These are phyloP conservation scores for Plebejus anna DNA, from an alignment of 2,888 invertebrate species.

Conservation along the genomic window DNA sequence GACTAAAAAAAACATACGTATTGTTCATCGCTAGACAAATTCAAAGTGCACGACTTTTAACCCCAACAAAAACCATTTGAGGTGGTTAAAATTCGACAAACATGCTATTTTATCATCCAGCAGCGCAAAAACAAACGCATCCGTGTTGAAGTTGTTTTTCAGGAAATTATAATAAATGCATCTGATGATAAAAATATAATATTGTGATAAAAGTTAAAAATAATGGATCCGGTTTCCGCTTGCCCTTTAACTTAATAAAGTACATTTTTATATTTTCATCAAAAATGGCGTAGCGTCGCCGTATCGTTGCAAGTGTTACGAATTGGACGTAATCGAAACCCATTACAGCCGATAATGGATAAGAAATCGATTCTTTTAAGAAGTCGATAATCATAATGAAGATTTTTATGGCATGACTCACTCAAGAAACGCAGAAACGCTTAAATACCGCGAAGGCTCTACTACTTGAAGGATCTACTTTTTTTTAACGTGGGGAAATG, in stretches of 20 bases:
- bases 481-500: too few species aligned
- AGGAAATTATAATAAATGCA: slow-evolving; percentile 23
- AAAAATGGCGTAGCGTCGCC: slow-evolving; percentile 18
- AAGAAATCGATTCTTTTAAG: slow-evolving; percentile 13
- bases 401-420: slow-evolving; percentile 8
- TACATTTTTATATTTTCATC: slow-evolving; percentile 7
- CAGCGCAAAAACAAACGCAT: background rate
- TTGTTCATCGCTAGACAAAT: background rate
- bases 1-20: background rate
- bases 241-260: slow-evolving; percentile 14
- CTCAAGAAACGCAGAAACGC: background rate
- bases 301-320: slow-evolving; percentile 23
- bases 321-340: slow-evolving; percentile 22
- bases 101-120: slow-evolving; percentile 19
- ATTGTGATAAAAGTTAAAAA: slow-evolving; percentile 23
- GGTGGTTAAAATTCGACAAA: background rate
- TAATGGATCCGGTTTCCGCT: slow-evolving; percentile 25
- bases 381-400: background rate
- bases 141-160: background rate
- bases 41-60: background rate
- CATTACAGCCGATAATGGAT: slow-evolving; percentile 19
- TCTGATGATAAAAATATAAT: slow-evolving; percentile 5
- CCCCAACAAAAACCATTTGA: background rate
- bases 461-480: background rate
- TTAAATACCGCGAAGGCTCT: background rate